A percentile compares a stretch with the other conserved stretches of the same genome.
phyloP scores from a whole-genome alignment of 30 jellyfish, hydroid and myxozoan genomes.

The Turritopsis dohrnii region DNA sequence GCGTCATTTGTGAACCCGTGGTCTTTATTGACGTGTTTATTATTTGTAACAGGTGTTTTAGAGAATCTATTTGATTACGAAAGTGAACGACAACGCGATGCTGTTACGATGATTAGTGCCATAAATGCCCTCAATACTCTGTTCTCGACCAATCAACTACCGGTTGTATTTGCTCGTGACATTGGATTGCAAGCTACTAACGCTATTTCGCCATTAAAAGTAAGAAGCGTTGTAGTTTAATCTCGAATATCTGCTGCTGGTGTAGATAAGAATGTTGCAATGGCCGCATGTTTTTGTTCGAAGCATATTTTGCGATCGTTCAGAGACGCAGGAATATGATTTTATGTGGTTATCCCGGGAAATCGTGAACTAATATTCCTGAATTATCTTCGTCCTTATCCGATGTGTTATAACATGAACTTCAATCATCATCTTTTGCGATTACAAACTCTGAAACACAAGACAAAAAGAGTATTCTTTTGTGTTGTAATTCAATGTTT shows the following conservation, averaged over 20 bases:
- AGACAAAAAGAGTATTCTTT: too few species aligned
- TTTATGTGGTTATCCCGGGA: too few species aligned
- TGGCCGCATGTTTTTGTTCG: not conserved
- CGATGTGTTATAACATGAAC: too few species aligned
- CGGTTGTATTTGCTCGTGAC: slow-evolving; percentile 77
- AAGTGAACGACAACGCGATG: slow-evolving; percentile 78
- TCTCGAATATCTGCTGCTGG: not conserved
- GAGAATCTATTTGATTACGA: slow-evolving; percentile 64
- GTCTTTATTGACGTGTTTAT: not conserved
- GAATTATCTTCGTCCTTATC: too few species aligned
- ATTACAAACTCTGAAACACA: too few species aligned
- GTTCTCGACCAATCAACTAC: slow-evolving; percentile 66
- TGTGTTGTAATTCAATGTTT: too few species aligned
- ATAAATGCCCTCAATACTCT: slow-evolving; percentile 66
- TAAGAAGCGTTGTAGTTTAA: not conserved
- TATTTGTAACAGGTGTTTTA: slow-evolving; percentile 47
- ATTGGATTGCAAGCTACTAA: slow-evolving; percentile 82
- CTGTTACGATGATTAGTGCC: slow-evolving; percentile 72
- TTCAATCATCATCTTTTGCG: too few species aligned
- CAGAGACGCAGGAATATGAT: too few species aligned
- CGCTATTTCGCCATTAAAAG: slow-evolving; percentile 79
- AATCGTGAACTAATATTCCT: too few species aligned
- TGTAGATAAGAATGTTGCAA: not conserved
- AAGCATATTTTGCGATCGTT: not conserved
- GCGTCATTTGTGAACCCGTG: too few species aligned